phyloP scores from a whole-genome alignment of 2,888 invertebrate species.

The Dioctria linearis region DNA sequence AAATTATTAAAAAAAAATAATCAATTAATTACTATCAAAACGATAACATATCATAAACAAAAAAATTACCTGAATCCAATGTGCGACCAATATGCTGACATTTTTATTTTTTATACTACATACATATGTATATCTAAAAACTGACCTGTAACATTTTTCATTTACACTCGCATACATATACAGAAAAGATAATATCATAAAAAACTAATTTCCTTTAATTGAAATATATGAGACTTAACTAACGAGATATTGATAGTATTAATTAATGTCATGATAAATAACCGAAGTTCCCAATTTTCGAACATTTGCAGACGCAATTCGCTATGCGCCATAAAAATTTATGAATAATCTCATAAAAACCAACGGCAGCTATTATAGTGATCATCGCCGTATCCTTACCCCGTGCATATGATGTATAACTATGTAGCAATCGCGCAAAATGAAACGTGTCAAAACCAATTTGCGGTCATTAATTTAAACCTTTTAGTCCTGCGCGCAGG shows the following conservation, averaged over 20 bases:
- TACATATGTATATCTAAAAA: no score
- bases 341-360: slow-evolving; percentile 39
- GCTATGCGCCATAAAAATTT: slow-evolving; percentile 27
- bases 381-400: neutral
- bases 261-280: slow-evolving; percentile 56
- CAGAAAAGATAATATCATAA: no score
- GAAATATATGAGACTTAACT: slow-evolving; percentile 57
- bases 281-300: slow-evolving; percentile 35
- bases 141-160: no score
- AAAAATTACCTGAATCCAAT: no score
- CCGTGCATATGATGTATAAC: neutral
- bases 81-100: no score
- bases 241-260: slow-evolving; percentile 55
- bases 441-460: slow-evolving; percentile 57
- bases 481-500: slow-evolving; percentile 33
- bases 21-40: no score
- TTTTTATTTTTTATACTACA: no score
- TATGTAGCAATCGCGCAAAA: slow-evolving; percentile 18
- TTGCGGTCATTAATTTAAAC: slow-evolving; percentile 58
- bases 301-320: slow-evolving; percentile 36
- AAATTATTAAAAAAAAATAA: no score
- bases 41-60: no score
- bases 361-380: slow-evolving; percentile 20
- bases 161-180: no score
- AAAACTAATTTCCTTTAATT: slow-evolving; percentile 51